Evolutionary conservation across 2,888 invertebrate genomes (phyloP).

Genomic region (Drosophila kambysellisi): DNA sequence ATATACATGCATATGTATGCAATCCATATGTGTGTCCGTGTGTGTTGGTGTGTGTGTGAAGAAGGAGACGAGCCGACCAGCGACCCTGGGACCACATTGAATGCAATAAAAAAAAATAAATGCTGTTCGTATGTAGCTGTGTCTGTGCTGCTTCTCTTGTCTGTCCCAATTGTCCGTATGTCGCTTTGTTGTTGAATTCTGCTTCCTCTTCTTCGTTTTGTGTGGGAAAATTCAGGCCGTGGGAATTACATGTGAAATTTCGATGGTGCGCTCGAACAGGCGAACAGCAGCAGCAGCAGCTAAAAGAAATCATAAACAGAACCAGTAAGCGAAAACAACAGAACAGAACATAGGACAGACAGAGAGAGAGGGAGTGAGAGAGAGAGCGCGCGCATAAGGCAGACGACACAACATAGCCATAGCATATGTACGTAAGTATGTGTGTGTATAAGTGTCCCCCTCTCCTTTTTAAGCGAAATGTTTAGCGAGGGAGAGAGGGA

Average conservation of each 20-base stretch:
- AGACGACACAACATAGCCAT: slow-evolving; percentile 38
- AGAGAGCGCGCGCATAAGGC: slow-evolving; percentile 14
- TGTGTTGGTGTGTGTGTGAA: slow-evolving; percentile 19
- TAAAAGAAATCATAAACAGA: slow-evolving; percentile 40
- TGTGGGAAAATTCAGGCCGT: slow-evolving; percentile 85
- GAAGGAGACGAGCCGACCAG: slow-evolving; percentile 53
- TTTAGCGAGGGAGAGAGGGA: background rate
- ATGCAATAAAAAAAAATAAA: slow-evolving; percentile 62
- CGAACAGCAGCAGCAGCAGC: slow-evolving; percentile 79
- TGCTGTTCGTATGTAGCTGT: slow-evolving; percentile 16
- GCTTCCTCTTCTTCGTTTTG: slow-evolving; percentile 74
- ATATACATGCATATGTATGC: slow-evolving; percentile 8
- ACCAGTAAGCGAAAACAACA: slow-evolving; percentile 39
- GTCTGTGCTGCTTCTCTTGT: slow-evolving; percentile 40
- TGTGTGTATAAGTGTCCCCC: slow-evolving; percentile 14
- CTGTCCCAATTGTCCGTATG: slow-evolving; percentile 64
- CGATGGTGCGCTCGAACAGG: slow-evolving; percentile 85
- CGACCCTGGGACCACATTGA: slow-evolving; percentile 78
- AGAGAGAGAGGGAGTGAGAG: slow-evolving; percentile 4
- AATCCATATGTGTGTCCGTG: slow-evolving; percentile 6
- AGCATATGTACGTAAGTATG: slow-evolving; percentile 36
- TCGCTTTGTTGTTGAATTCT: slow-evolving; percentile 69
- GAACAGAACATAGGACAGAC: slow-evolving; percentile 32
- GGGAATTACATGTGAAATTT: slow-evolving; percentile 85
- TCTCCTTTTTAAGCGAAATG: slow-evolving; percentile 15